Evolutionary conservation across 2,888 invertebrate genomes (phyloP).

Genomic region (Volucella zonaria): DNA sequence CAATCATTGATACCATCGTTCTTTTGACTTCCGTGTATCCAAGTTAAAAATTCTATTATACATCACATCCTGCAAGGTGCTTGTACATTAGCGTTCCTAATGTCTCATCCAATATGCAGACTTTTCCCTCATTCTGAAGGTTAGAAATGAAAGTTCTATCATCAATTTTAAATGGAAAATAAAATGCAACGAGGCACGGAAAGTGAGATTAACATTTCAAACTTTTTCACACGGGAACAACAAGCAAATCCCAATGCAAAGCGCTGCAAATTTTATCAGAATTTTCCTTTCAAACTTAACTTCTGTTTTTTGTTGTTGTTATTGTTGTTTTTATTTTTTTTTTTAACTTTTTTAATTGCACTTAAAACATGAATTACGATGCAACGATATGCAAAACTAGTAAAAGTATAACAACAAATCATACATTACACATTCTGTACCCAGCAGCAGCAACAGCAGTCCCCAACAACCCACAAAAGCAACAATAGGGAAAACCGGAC

Average conservation of each 20-base stretch:
- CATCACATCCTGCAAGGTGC: neutral
- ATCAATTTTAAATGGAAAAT: conserved; percentile 34
- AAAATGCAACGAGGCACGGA: conserved; percentile 62
- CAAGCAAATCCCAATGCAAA: conserved; percentile 8
- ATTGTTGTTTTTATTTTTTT: conserved; percentile 24
- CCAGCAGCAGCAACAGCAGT: conserved; percentile 46
- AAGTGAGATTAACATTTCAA: conserved; percentile 65
- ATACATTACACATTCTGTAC: conserved; percentile 59
- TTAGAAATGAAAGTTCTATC: conserved; percentile 65
- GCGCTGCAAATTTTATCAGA: conserved; percentile 49
- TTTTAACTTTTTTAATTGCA: conserved; percentile 49
- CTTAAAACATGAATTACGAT: conserved; percentile 45
- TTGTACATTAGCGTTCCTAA: neutral
- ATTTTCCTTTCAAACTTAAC: conserved; percentile 47
- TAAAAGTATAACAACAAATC: conserved; percentile 71
- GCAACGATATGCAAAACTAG: conserved; percentile 67
- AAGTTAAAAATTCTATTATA: no score
- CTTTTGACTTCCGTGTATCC: no score
- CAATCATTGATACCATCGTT: no score
- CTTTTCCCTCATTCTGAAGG: conserved; percentile 36
- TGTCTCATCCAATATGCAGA: no score
- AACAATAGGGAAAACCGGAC: conserved; percentile 59
- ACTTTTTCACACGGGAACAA: conserved; percentile 62
- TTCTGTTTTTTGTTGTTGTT: conserved; percentile 20
- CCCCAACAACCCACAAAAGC: conserved; percentile 38